Percentiles rank a stretch among this genome's conserved stretches.
Conservation (phyloP, 2,888 invertebrate genomes). For the Amblyjoppa proteus region DNA sequence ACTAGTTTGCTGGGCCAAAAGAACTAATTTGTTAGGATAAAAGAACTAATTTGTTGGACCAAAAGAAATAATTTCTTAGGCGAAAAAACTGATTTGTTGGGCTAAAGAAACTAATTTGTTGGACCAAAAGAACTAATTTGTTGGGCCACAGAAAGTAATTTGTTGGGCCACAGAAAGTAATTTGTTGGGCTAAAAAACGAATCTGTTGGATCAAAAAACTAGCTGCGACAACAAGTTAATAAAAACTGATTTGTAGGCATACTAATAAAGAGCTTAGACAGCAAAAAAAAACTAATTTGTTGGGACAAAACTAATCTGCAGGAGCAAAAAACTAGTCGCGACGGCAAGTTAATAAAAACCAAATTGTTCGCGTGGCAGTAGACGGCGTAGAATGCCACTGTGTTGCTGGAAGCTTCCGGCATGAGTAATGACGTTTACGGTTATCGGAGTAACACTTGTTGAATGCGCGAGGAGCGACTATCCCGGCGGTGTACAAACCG, state of each 20-base stretch:
- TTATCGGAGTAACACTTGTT: slow-evolving; percentile 71
- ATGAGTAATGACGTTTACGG: slow-evolving; percentile 69
- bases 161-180: not conserved
- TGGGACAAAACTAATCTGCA: too few species aligned
- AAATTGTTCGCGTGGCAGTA: not conserved
- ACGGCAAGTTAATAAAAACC: not conserved
- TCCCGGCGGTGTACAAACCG: slow-evolving; percentile 21
- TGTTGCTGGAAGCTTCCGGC: slow-evolving; percentile 27
- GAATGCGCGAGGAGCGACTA: slow-evolving; percentile 49
- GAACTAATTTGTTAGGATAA: too few species aligned
- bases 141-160: too few species aligned
- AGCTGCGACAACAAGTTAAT: not conserved
- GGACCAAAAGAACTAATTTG: not conserved
- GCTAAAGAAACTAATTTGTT: not conserved
- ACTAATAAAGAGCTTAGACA: not conserved
- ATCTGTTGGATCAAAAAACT: too few species aligned
- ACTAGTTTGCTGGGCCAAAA: too few species aligned
- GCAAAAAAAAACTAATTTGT: too few species aligned
- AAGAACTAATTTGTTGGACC: not conserved
- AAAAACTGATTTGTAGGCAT: not conserved
- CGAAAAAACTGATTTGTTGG: too few species aligned
- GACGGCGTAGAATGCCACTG: slow-evolving; percentile 1
- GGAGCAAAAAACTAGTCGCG: too few species aligned
- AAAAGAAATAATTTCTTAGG: too few species aligned
- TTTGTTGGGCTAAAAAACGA: too few species aligned